Conservation (phyloP, 2,113 vertebrate species). For the Ageneiosus marmoratus region DNA sequence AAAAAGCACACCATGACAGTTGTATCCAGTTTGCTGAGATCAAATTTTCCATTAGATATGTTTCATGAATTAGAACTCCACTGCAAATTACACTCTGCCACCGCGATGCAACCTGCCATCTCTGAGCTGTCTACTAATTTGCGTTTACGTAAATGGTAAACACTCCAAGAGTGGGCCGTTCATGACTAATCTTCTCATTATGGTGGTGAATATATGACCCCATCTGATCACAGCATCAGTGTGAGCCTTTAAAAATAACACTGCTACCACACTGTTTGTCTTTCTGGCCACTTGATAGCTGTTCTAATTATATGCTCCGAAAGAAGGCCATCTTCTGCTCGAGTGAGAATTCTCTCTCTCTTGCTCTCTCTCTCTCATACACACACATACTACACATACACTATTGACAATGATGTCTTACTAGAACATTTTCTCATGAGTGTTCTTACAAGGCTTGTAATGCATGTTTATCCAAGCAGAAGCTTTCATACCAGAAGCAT, state of each 20-base stretch:
- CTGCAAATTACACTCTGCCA: neutral
- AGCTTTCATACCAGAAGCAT: neutral
- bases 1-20: neutral
- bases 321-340: constrained; percentile 71
- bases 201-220: neutral
- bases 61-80: neutral
- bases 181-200: neutral
- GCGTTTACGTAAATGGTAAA: neutral
- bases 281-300: constrained; percentile 76
- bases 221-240: constrained; percentile 53
- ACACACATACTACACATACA: constrained; percentile 5
- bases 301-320: constrained; percentile 76
- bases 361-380: neutral
- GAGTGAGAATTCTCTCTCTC: constrained; percentile 35
- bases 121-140: neutral
- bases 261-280: constrained; percentile 64
- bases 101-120: neutral
- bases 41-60: neutral
- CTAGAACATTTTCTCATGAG: neutral
- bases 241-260: constrained; percentile 57
- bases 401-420: neutral
- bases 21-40: neutral
- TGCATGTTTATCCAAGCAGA: neutral
- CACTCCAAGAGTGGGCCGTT: neutral
- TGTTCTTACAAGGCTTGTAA: too few relatives aligned